These are phyloP conservation scores for Anagrus nilaparvatae DNA, from an alignment of 1,140 invertebrate genomes.

Conservation along the genomic window DNA sequence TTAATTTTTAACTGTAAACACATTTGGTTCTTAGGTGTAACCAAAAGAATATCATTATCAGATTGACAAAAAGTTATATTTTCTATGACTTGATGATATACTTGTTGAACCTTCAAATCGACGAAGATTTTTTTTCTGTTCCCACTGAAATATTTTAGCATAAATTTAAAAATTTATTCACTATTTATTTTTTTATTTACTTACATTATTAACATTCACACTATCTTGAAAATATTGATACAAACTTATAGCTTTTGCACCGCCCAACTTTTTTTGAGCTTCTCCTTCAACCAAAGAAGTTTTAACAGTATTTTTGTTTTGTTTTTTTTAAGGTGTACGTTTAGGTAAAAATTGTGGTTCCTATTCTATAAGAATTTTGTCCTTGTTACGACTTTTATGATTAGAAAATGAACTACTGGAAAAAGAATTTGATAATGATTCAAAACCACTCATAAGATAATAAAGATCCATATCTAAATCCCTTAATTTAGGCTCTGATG, in stretches of 20 bases:
- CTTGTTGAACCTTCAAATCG: constrained; percentile 81
- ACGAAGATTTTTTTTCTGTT: constrained; percentile 56
- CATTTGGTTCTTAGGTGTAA: too few relatives aligned
- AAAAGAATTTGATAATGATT: too few relatives aligned
- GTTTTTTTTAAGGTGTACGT: too few relatives aligned
- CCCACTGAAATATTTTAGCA: constrained; percentile 47
- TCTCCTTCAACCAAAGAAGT: constrained; percentile 41
- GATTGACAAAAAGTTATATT: too few relatives aligned
- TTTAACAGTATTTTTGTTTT: too few relatives aligned
- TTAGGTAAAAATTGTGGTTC: constrained; percentile 31
- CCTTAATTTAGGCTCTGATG: constrained; percentile 23
- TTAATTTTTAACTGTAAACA: too few relatives aligned
- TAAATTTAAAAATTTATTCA: constrained; percentile 15
- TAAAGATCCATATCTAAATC: constrained; percentile 21
- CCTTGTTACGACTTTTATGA: too few relatives aligned
- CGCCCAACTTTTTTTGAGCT: constrained; percentile 89
- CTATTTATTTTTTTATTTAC: constrained; percentile 34
- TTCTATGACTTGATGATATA: constrained; percentile 94
- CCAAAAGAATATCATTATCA: too few relatives aligned
- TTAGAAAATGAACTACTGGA: too few relatives aligned
- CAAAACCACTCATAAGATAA: too few relatives aligned
- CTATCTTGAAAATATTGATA: constrained; percentile 86
- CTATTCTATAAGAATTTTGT: too few relatives aligned
- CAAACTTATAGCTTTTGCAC: constrained; percentile 94
- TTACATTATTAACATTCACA: constrained; percentile 49